Percentiles rank a stretch among this genome's conserved stretches.
Conservation (phyloP, 64 coral and sea anemone species). For the Orbicella faveolata region DNA sequence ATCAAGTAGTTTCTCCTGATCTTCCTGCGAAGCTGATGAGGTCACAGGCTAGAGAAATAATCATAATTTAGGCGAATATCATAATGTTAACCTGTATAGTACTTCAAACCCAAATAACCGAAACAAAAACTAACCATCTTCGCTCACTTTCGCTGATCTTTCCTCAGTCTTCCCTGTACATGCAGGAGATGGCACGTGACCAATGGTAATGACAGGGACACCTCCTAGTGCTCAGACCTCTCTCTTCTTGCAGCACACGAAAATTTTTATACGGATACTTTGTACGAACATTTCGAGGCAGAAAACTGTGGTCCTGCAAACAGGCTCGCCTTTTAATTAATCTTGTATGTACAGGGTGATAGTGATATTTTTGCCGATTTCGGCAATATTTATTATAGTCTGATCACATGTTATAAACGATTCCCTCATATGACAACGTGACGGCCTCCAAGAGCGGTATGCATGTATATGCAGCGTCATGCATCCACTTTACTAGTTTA, state of each 20-base stretch:
- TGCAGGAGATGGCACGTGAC: constrained; percentile 61
- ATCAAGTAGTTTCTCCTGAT: constrained; percentile 96
- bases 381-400: no score
- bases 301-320: neutral
- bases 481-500: no score
- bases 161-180: neutral
- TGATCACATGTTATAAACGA: no score
- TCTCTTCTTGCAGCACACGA: neutral
- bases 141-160: neutral
- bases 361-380: no score
- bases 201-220: neutral
- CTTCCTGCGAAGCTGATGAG: constrained; percentile 76
- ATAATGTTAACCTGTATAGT: neutral
- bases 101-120: neutral
- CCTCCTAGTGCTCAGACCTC: constrained; percentile 29
- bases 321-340: no score
- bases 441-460: no score
- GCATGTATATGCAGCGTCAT: no score
- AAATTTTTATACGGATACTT: no score
- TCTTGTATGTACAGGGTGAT: no score
- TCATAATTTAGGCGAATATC: neutral
- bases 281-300: constrained; percentile 20
- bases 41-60: constrained; percentile 66
- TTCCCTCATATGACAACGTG: no score
- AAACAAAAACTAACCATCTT: constrained; percentile 49